Conservation (phyloP, 2,888 invertebrate genomes). For the Doris montereyensis region DNA sequence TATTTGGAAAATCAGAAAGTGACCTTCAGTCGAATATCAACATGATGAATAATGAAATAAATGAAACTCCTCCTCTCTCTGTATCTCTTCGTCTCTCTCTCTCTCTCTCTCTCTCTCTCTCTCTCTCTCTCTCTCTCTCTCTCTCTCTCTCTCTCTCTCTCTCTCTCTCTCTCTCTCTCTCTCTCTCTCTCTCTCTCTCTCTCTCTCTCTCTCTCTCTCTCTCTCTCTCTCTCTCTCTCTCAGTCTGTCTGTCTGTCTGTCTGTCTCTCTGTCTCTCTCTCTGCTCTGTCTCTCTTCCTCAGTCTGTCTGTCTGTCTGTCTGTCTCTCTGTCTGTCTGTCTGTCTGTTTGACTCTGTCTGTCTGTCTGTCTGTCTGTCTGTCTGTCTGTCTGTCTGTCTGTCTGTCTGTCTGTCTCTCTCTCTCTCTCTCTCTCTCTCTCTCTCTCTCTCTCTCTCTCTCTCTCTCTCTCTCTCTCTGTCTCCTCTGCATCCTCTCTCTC, state of each 20-base stretch:
- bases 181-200: not conserved
- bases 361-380: conserved; percentile 18
- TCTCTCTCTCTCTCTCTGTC: not conserved
- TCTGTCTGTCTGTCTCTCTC: not conserved
- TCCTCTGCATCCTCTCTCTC: not conserved
- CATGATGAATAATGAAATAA: too few species aligned
- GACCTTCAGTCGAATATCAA: too few species aligned
- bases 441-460: not conserved
- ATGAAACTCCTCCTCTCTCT: too few species aligned
- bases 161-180: not conserved
- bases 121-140: not conserved
- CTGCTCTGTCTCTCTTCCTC: not conserved
- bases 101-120: too few species aligned
- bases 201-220: not conserved
- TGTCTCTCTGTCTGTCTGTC: not conserved
- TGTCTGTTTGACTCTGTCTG: too few species aligned
- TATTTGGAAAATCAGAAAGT: too few species aligned
- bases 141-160: not conserved
- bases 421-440: not conserved
- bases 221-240: conserved; percentile 5
- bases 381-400: not conserved
- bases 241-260: conserved; percentile 5
- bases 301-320: not conserved
- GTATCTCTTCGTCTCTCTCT: too few species aligned
- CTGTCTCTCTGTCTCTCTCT: conserved; percentile 5